phyloP scores from a whole-genome alignment of 2,888 invertebrate genomes.

The Caprella mutica region DNA sequence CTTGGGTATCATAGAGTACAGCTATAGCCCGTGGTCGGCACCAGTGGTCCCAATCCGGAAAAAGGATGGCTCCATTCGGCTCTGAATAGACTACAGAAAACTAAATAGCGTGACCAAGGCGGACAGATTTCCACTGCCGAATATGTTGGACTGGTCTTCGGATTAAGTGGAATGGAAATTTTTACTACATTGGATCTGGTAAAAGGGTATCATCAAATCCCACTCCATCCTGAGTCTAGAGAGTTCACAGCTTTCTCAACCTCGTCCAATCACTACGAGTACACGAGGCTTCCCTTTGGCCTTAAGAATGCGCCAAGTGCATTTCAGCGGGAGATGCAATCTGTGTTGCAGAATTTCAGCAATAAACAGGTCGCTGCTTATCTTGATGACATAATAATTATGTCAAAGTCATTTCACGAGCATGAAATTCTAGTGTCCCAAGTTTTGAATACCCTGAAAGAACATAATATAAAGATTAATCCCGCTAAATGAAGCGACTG shows the following conservation, averaged over 20 bases:
- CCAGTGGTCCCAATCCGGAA: not conserved
- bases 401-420: not conserved
- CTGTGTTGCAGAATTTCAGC: not conserved
- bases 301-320: not conserved
- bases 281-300: not conserved
- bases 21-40: not conserved
- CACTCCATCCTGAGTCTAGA: not conserved
- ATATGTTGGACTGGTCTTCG: not conserved
- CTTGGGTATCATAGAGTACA: not conserved
- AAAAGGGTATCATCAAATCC: not conserved
- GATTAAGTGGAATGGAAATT: not conserved
- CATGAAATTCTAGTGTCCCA: not conserved
- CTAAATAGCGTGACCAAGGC: not conserved
- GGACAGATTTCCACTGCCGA: not conserved
- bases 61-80: not conserved
- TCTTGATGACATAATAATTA: not conserved
- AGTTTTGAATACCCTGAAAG: not conserved
- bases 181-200: not conserved
- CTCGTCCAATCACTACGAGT: not conserved
- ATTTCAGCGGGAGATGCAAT: not conserved
- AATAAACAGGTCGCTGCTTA: not conserved
- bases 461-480: not conserved
- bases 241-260: conserved; percentile 4
- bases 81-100: not conserved
- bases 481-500: no score